Evolutionary conservation across 2,797 vertebrate genomes (phyloP).

Genomic region (Tamandua tetradactyla): DNA sequence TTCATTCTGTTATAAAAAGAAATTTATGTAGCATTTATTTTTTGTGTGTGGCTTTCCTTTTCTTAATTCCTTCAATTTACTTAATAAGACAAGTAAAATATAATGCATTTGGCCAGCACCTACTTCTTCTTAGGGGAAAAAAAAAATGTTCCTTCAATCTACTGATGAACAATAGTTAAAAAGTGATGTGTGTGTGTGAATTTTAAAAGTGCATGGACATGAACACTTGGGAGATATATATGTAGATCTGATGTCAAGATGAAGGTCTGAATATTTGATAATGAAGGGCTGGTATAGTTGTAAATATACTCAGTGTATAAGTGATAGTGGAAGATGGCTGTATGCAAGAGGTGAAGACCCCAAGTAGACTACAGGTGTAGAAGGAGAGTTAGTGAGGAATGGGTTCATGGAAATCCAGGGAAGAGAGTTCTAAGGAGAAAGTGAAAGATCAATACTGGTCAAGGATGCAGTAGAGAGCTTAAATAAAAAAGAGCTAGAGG

Average conservation of each 20-base stretch:
- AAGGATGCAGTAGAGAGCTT: not conserved
- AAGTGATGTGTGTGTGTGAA: not conserved
- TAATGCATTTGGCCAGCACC: not conserved
- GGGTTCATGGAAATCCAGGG: not conserved
- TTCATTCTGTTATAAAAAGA: not conserved
- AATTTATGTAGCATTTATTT: not conserved
- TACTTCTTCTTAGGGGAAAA: not conserved
- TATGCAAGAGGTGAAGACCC: not conserved
- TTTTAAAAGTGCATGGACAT: not conserved
- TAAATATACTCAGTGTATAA: not conserved
- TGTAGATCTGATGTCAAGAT: not conserved
- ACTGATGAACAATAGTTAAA: not conserved
- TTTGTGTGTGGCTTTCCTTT: not conserved
- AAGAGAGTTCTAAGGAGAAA: not conserved
- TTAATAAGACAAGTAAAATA: constrained; percentile 56
- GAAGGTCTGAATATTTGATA: not conserved
- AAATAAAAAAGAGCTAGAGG: not conserved
- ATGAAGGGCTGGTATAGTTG: not conserved
- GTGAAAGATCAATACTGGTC: not conserved
- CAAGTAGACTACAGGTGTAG: not conserved
- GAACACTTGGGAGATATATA: not conserved
- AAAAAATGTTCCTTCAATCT: not conserved
- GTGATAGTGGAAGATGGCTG: not conserved
- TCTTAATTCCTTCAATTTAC: constrained; percentile 35
- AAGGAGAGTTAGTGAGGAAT: not conserved